Evolutionary conservation across 2,113 vertebrate genomes (phyloP).

Genomic region (Forbesichthys agassizii): DNA sequence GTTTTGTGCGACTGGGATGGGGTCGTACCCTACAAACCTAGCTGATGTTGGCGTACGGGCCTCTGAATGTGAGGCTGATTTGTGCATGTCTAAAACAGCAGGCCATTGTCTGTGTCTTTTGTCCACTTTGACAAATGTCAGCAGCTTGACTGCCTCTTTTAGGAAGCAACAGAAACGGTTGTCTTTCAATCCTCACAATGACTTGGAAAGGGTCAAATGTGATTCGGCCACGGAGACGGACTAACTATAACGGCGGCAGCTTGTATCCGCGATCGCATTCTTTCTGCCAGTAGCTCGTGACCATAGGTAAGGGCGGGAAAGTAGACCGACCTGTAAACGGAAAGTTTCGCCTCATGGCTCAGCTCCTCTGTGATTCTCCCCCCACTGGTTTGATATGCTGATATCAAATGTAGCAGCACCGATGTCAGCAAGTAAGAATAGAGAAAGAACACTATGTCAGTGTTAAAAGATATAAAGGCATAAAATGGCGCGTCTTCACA

Average conservation of each 20-base stretch:
- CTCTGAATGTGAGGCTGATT: slow-evolving; percentile 23
- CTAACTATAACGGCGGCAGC: slow-evolving; percentile 12
- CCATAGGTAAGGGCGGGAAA: too few species aligned
- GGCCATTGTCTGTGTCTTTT: slow-evolving; percentile 46
- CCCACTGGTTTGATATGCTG: too few species aligned
- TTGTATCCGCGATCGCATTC: not conserved
- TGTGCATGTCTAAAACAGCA: slow-evolving; percentile 49
- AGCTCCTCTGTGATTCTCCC: too few species aligned
- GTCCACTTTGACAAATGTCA: slow-evolving; percentile 48
- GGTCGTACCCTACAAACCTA: not conserved
- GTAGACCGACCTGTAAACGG: too few species aligned
- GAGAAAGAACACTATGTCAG: too few species aligned
- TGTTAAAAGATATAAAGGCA: too few species aligned
- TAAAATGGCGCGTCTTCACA: too few species aligned
- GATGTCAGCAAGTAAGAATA: too few species aligned
- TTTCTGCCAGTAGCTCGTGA: not conserved
- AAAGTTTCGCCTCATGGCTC: too few species aligned
- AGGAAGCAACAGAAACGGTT: slow-evolving; percentile 8
- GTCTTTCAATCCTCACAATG: slow-evolving; percentile 25
- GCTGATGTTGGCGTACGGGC: not conserved
- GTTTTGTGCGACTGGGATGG: slow-evolving; percentile 9
- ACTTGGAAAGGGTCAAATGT: not conserved
- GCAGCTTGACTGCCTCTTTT: slow-evolving; percentile 24
- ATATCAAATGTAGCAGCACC: too few species aligned
- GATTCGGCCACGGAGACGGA: slow-evolving; percentile 8